A percentile compares a stretch with the other conserved stretches of the same genome.
phyloP scores from a whole-genome alignment of 2,888 invertebrate species.

The Euclidia mi region DNA sequence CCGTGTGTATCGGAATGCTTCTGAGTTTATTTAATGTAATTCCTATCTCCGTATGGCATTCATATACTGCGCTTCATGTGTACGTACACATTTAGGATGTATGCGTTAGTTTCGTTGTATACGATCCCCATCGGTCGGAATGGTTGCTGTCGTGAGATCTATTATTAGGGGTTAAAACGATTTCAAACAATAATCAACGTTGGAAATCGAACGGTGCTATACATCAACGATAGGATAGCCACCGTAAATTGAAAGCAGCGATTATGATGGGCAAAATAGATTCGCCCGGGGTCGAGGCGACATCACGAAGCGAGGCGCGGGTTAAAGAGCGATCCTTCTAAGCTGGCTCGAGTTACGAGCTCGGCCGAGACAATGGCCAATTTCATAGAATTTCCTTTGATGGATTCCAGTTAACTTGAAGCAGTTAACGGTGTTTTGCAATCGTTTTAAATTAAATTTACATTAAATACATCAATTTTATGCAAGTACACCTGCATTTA shows the following conservation, averaged over 20 bases:
- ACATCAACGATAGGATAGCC: conserved; percentile 80
- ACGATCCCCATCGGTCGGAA: conserved; percentile 17
- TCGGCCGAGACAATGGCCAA: conserved; percentile 85
- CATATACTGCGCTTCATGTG: conserved; percentile 54
- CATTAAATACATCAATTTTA: conserved; percentile 35
- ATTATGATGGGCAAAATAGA: conserved; percentile 88
- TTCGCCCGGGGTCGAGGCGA: conserved; percentile 83
- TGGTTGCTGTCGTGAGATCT: conserved; percentile 32
- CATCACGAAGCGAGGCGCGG: conserved; percentile 83
- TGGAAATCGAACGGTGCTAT: conserved; percentile 64
- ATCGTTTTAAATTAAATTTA: conserved; percentile 61
- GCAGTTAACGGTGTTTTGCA: conserved; percentile 72
- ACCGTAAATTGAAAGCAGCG: conserved; percentile 87
- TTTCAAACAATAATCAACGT: conserved; percentile 62
- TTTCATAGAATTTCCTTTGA: conserved; percentile 83
- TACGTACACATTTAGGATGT: conserved; percentile 42
- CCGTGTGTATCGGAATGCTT: conserved; percentile 85
- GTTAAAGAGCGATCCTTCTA: conserved; percentile 85
- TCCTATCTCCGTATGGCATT: conserved; percentile 66
- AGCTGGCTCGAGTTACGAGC: conserved; percentile 81
- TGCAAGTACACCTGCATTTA: conserved; percentile 14
- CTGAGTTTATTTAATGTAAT: conserved; percentile 86
- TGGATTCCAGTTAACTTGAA: conserved; percentile 75
- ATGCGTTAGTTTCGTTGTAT: conserved; percentile 25
- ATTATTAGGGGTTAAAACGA: conserved; percentile 51